A percentile compares a stretch with the other conserved stretches of the same genome.
Evolutionary conservation across 1,140 invertebrate species (phyloP).

Genomic region (Heliconius hewitsoni): DNA sequence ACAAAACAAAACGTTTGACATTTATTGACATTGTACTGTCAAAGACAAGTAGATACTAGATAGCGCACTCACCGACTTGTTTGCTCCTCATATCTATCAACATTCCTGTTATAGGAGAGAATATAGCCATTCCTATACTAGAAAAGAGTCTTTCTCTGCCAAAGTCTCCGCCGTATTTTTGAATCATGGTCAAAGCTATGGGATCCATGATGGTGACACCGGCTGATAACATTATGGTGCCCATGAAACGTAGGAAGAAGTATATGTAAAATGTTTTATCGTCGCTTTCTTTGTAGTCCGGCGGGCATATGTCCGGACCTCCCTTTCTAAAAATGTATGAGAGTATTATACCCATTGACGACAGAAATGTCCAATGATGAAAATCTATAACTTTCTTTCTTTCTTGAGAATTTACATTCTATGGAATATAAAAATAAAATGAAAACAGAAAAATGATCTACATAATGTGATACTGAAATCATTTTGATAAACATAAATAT

Average conservation of each 20-base stretch:
- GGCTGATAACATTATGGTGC: slow-evolving; percentile 87
- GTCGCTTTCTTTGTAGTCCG: slow-evolving; percentile 87
- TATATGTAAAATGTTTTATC: slow-evolving; percentile 90
- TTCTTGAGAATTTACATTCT: too few species aligned
- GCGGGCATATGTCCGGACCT: slow-evolving; percentile 87
- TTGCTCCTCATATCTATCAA: slow-evolving; percentile 87
- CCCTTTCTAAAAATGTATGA: slow-evolving; percentile 78
- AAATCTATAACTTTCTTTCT: too few species aligned
- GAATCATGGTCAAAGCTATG: slow-evolving; percentile 89
- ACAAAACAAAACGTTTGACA: slow-evolving; percentile 33
- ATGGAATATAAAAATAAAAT: too few species aligned
- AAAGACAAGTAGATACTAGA: slow-evolving; percentile 46
- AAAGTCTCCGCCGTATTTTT: slow-evolving; percentile 90
- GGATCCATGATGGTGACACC: slow-evolving; percentile 92
- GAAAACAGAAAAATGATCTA: too few species aligned
- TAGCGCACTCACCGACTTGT: slow-evolving; percentile 55
- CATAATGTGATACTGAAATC: too few species aligned
- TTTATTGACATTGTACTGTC: slow-evolving; percentile 62
- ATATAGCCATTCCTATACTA: slow-evolving; percentile 89
- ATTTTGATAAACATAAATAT: too few species aligned
- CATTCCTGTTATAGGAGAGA: slow-evolving; percentile 89
- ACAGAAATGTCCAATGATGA: too few species aligned
- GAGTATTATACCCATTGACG: neutral
- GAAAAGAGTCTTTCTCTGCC: slow-evolving; percentile 90
- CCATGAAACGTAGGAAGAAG: slow-evolving; percentile 88